phyloP scores from a whole-genome alignment of 2,888 invertebrate species.

The Euplagia quadripunctaria region DNA sequence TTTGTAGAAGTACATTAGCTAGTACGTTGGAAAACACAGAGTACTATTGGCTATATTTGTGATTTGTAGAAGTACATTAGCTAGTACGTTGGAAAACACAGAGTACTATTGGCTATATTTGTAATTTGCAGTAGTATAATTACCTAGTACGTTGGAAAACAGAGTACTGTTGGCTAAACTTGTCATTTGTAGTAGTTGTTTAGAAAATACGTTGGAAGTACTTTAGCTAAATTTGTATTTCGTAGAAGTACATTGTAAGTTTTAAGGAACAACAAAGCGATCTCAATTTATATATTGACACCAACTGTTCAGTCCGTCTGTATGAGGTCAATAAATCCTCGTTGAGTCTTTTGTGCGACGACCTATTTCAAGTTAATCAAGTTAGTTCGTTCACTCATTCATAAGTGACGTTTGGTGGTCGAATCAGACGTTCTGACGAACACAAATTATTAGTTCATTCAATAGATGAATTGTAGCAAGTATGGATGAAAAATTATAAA shows the following conservation, averaged over 20 bases:
- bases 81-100: too few species aligned
- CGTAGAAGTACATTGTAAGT: not conserved
- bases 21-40: too few species aligned
- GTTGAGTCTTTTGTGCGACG: constrained; percentile 38
- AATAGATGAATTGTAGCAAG: too few species aligned
- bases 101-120: not conserved
- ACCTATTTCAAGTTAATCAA: constrained; percentile 32
- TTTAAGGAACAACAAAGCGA: not conserved
- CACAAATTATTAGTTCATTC: not conserved
- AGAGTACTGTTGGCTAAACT: too few species aligned
- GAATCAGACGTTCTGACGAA: constrained; percentile 3
- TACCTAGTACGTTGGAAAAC: too few species aligned
- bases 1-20: too few species aligned
- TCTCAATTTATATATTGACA: not conserved
- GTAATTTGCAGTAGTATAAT: not conserved
- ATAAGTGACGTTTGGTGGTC: not conserved
- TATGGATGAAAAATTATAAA: too few species aligned
- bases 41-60: too few species aligned
- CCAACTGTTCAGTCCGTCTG: not conserved
- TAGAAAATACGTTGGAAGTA: too few species aligned
- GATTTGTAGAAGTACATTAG: too few species aligned
- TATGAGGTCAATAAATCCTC: constrained; percentile 30
- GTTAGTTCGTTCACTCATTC: constrained; percentile 14
- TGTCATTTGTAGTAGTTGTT: too few species aligned
- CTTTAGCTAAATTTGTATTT: not conserved